Percentiles rank a stretch among this genome's conserved stretches.
phyloP scores from a whole-genome alignment of 2,797 vertebrate species.

The Brachyalestes nurse region DNA sequence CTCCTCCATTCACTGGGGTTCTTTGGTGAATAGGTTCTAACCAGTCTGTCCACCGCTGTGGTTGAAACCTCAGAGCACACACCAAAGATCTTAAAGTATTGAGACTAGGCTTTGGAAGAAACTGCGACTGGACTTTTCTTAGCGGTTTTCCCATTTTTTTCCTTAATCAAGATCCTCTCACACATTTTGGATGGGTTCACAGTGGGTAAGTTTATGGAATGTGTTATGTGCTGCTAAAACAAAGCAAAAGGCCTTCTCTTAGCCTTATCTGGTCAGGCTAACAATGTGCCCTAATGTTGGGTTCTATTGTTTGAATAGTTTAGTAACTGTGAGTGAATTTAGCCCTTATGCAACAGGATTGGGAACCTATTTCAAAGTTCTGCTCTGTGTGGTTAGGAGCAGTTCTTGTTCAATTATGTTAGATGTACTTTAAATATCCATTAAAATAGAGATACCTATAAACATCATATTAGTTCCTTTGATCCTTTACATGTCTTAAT shows the following conservation, averaged over 20 bases:
- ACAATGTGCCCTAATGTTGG: background rate
- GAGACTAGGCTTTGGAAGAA: background rate
- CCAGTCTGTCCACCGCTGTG: constrained; percentile 29
- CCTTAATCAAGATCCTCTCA: background rate
- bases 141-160: constrained; percentile 11
- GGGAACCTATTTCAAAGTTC: background rate
- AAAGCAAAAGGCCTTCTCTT: background rate
- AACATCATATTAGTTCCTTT: background rate
- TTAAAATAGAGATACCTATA: background rate
- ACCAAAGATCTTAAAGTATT: too few relatives aligned
- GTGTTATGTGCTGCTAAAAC: background rate
- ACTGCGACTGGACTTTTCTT: background rate
- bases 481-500: background rate
- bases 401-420: background rate
- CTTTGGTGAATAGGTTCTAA: constrained; percentile 65
- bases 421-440: background rate
- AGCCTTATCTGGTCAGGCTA: background rate
- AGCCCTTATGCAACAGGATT: background rate
- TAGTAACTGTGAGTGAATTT: background rate
- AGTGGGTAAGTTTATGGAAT: constrained; percentile 40
- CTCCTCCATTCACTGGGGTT: constrained; percentile 72
- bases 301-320: background rate
- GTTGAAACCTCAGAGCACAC: background rate
- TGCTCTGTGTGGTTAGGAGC: background rate
- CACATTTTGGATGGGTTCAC: constrained; percentile 45